Percentiles rank a stretch among this genome's conserved stretches.
These are phyloP conservation scores for Daboia siamensis DNA, from an alignment of 2,113 vertebrate species.

Conservation along the genomic window DNA sequence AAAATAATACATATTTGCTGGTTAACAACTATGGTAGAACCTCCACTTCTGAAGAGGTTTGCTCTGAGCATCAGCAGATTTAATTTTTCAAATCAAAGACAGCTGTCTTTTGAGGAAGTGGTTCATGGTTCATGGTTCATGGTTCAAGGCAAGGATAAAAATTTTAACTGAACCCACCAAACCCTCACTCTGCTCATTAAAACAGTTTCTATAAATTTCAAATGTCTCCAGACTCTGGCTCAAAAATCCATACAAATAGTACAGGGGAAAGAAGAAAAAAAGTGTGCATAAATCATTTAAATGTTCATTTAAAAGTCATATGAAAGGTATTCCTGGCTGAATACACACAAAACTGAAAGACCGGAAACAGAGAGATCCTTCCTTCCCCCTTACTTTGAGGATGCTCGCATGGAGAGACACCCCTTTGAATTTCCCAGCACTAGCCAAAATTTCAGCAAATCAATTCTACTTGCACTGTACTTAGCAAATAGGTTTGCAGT, in stretches of 20 bases:
- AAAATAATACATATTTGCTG: background rate
- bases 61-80: background rate
- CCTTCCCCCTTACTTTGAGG: background rate
- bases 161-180: background rate
- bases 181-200: background rate
- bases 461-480: background rate
- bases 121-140: background rate
- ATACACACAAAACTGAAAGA: background rate
- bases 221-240: background rate
- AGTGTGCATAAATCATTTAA: background rate
- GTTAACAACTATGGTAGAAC: background rate
- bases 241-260: background rate
- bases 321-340: background rate
- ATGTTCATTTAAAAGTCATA: background rate
- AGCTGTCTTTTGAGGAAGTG: background rate
- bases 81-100: background rate
- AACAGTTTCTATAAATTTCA: background rate
- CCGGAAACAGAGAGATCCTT: background rate
- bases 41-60: background rate
- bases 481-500: slow-evolving; percentile 42
- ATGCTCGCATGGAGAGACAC: background rate
- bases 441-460: background rate
- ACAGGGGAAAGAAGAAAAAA: background rate
- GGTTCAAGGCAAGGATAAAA: background rate
- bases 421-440: background rate